These are phyloP conservation scores for Tinea semifulvella DNA, from an alignment of 2,888 invertebrate species.

Conservation along the genomic window DNA sequence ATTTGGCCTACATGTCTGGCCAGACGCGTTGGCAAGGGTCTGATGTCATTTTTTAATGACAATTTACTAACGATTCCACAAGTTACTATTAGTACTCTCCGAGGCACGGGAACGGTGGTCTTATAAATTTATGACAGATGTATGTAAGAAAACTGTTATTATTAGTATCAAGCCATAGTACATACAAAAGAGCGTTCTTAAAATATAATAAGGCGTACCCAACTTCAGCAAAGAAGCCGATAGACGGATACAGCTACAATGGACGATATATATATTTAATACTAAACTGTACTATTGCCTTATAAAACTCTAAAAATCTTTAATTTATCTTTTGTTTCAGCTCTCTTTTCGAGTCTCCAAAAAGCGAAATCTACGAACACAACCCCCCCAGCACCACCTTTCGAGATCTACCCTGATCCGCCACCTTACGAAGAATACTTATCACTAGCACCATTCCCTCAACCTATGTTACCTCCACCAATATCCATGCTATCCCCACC, in stretches of 20 bases:
- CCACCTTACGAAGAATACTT: background rate
- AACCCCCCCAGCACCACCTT: background rate
- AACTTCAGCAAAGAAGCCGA: too few species aligned
- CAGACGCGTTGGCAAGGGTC: too few species aligned
- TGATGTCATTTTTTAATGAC: too few species aligned
- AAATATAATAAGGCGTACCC: background rate
- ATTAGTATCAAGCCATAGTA: constrained; percentile 5
- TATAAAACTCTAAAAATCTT: background rate
- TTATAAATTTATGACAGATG: too few species aligned
- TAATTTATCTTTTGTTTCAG: constrained; percentile 17
- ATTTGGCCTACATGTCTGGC: too few species aligned
- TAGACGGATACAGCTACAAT: too few species aligned
- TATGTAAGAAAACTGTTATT: too few species aligned
- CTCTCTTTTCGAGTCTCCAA: constrained; percentile 22
- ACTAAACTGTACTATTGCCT: too few species aligned
- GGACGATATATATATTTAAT: too few species aligned
- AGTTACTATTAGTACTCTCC: too few species aligned
- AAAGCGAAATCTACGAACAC: constrained; percentile 15
- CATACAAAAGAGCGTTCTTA: background rate
- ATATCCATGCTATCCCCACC: background rate
- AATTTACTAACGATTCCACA: too few species aligned
- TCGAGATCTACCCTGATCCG: background rate
- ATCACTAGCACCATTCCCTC: background rate
- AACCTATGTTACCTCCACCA: background rate
- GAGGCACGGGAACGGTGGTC: too few species aligned